Evolutionary conservation across 2,113 vertebrate species (phyloP), one percentile per base, ranked within the genome.

Genomic region (Limnothrissa miodon): DNA sequence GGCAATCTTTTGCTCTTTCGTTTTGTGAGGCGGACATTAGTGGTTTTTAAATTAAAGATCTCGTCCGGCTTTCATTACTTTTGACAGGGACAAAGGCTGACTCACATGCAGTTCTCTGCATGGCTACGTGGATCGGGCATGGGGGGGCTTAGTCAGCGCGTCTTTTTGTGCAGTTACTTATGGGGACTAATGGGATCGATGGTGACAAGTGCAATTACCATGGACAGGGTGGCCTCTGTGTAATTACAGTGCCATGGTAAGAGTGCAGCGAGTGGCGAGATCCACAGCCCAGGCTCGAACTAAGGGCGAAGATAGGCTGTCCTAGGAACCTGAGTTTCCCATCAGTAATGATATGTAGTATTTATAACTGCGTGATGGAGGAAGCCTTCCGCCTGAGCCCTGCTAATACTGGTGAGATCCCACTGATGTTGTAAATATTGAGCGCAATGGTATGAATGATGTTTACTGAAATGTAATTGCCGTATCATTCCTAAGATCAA

Each of bases 181-280:
- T 95, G 92, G 90, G 87, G 84, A 92, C 93, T 95, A 96, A 95
- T 93, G 94, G 95, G 94, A 95, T 94, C 90, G 81, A 92, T 90
- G 91, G 93, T 86, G 93, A 96, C 94, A 95, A 91, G 91, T 93
- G 91, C 93, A 96, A 96, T 97, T 96, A 95, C 88, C 84, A 88
- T 86, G 91, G 90, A 93, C 91, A 92, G 96, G 94, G 95, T 90
- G 93, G 91, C 89, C 91, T 90, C 89, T 92, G 89, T 89, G 90
- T 95, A 94, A 96, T 96, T 96, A 95, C 85, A 91, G 88, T 92
- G 95, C 93, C 92, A 91, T 93, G 89, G 88, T 89, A 83, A 86
- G 4, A 19, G 83, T 87, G 88, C 93, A 90, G 91, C 46, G 15
- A 48, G 51, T 21, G 51, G 51, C 85, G 88, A 91, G 92, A 94